These are phyloP conservation scores for Salvelinus fontinalis DNA, from an alignment of 2,113 vertebrate genomes.

Conservation along the genomic window DNA sequence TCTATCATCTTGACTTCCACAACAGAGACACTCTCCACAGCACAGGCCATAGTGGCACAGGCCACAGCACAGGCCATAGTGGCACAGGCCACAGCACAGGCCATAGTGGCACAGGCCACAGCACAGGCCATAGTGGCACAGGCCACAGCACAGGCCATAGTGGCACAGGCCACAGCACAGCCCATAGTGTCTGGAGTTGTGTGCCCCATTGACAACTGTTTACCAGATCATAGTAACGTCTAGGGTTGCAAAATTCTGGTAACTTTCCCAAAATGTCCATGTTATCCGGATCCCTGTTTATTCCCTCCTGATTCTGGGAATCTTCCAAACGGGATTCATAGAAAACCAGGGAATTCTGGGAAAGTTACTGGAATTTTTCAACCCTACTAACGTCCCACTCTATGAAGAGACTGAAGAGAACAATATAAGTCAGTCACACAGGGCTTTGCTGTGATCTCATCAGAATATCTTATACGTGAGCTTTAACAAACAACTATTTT, in stretches of 20 bases:
- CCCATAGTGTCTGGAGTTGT: conserved; percentile 26
- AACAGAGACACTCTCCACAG: conserved; percentile 42
- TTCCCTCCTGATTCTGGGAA: too few relatives aligned
- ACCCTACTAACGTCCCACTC: neutral
- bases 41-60: conserved; percentile 21
- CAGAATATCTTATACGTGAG: too few relatives aligned
- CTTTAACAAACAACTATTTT: too few relatives aligned
- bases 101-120: conserved; percentile 30
- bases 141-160: conserved; percentile 29
- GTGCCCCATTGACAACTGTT: conserved; percentile 21
- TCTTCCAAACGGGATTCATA: too few relatives aligned
- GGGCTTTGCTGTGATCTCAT: neutral
- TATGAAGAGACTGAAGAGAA: too few relatives aligned
- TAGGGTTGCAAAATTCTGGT: too few relatives aligned
- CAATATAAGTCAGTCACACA: neutral
- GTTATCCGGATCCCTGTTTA: too few relatives aligned
- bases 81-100: too few relatives aligned
- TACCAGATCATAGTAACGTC: neutral
- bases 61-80: conserved; percentile 33
- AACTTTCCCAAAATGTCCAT: too few relatives aligned
- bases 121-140: conserved; percentile 29
- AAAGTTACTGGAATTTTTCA: too few relatives aligned
- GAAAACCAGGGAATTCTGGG: too few relatives aligned
- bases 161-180: conserved; percentile 26
- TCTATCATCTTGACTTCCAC: too few relatives aligned